Evolutionary conservation across 92 coral and sea anemone genomes (phyloP).

Genomic region (Virgularia gustaviana): DNA sequence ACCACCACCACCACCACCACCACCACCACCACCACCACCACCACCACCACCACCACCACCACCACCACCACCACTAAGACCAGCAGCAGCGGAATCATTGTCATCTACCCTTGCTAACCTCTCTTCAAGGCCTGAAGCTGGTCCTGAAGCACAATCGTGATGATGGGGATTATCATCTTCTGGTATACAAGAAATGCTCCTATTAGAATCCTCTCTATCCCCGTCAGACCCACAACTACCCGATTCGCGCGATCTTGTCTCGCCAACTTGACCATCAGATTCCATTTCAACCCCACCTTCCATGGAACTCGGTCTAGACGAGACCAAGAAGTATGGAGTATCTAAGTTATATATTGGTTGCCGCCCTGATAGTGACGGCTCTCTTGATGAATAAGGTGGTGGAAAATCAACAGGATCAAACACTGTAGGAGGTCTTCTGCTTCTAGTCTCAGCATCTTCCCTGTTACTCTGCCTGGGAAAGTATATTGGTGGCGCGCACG

Average conservation of each 20-base stretch:
- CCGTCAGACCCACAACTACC: too few species aligned
- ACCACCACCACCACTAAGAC: too few species aligned
- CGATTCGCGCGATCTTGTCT: too few species aligned
- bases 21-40: too few species aligned
- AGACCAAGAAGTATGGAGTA: neutral
- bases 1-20: neutral
- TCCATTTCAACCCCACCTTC: neutral
- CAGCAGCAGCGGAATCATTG: too few species aligned
- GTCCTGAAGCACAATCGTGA: too few species aligned
- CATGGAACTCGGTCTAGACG: neutral
- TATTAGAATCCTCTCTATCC: neutral
- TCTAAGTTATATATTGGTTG: neutral
- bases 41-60: too few species aligned
- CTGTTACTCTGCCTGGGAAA: constrained; percentile 73
- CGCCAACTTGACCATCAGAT: neutral
- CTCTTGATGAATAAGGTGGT: constrained; percentile 92
- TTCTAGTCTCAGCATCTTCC: constrained; percentile 65
- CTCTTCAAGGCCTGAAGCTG: too few species aligned
- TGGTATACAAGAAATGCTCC: neutral
- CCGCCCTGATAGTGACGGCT: constrained; percentile 67
- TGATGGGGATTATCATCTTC: neutral
- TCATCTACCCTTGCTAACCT: too few species aligned
- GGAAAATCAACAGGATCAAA: constrained; percentile 97
- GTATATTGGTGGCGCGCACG: constrained; percentile 93
- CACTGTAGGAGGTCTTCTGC: constrained; percentile 89